These are phyloP conservation scores for Maconellicoccus hirsutus DNA, from an alignment of 1,140 invertebrate genomes.

Conservation along the genomic window DNA sequence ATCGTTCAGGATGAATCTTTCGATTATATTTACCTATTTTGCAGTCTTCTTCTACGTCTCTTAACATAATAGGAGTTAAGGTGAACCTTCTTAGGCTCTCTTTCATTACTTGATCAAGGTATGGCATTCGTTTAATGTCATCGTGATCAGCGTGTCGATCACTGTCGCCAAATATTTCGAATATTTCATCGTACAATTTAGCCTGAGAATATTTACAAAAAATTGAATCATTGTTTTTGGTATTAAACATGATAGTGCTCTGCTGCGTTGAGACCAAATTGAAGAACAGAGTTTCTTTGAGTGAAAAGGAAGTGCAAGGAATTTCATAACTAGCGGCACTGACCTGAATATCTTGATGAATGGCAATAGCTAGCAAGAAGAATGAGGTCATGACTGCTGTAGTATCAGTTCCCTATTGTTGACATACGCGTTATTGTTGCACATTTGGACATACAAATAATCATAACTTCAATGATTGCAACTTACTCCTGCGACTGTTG, in stretches of 20 bases:
- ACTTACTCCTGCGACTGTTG: not conserved
- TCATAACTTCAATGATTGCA: not conserved
- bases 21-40: conserved; percentile 34
- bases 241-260: no score
- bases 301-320: no score
- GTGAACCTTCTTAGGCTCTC: conserved; percentile 34
- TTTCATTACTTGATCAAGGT: conserved; percentile 27
- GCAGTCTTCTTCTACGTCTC: conserved; percentile 42
- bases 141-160: conserved; percentile 39
- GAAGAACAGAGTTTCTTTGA: no score
- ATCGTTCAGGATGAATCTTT: no score
- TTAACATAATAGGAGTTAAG: conserved; percentile 46
- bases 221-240: no score
- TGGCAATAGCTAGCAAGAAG: conserved; percentile 40
- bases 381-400: conserved; percentile 38
- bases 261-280: no score
- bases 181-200: conserved; percentile 37
- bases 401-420: conserved; percentile 58
- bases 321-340: no score
- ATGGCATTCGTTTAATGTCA: conserved; percentile 37
- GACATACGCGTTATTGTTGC: not conserved
- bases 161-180: conserved; percentile 39
- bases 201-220: conserved; percentile 33
- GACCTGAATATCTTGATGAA: conserved; percentile 45
- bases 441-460: no score